Conservation (phyloP, 2,797 vertebrate species). For the Diceros bicornis region DNA sequence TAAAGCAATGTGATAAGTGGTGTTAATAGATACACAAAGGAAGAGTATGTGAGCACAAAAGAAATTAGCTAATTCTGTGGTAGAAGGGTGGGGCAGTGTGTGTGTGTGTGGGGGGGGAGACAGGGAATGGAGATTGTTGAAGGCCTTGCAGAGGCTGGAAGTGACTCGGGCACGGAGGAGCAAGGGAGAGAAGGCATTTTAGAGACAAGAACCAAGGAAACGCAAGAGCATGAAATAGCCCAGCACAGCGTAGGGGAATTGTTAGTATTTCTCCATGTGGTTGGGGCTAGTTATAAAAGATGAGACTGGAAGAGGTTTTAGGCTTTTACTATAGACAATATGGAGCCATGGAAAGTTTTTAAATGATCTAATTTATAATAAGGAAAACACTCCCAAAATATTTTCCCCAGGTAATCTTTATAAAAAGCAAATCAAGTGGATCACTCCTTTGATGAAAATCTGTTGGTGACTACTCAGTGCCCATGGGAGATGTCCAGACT, state of each 20-base stretch:
- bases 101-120: not conserved
- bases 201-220: not conserved
- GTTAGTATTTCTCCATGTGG: not conserved
- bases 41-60: slow-evolving; percentile 31
- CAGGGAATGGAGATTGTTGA: not conserved
- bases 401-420: slow-evolving; percentile 17
- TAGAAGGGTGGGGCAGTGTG: not conserved
- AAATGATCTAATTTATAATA: slow-evolving; percentile 43
- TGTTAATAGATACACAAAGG: not conserved
- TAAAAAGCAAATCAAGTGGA: not conserved
- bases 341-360: slow-evolving; percentile 27
- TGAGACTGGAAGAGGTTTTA: slow-evolving; percentile 21
- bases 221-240: not conserved
- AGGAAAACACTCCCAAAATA: slow-evolving; percentile 17
- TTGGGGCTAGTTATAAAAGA: not conserved
- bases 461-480: not conserved
- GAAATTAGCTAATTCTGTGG: not conserved
- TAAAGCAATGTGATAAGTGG: slow-evolving; percentile 16
- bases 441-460: slow-evolving; percentile 29
- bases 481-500: not conserved
- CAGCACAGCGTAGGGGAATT: not conserved
- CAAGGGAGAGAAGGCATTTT: not conserved
- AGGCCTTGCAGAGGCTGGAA: not conserved
- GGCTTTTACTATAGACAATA: not conserved
- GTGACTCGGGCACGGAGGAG: not conserved